phyloP scores from a whole-genome alignment of 2,888 invertebrate species.

The Tuta absoluta region DNA sequence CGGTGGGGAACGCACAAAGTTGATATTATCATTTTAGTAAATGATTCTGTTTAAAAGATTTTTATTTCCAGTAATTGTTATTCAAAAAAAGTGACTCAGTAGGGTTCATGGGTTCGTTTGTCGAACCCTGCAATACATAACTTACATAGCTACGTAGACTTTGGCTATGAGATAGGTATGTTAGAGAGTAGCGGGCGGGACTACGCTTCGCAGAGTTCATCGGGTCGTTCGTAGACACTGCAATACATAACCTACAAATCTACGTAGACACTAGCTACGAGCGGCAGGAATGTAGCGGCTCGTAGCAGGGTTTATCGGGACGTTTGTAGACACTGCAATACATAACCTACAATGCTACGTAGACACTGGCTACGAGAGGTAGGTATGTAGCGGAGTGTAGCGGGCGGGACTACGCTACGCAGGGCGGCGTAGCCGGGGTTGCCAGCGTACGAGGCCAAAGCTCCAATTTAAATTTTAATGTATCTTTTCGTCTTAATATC shows the following conservation, averaged over 20 bases:
- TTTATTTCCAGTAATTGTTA: too few species aligned
- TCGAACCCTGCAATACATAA: not conserved
- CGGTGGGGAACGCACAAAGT: too few species aligned
- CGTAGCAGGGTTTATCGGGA: too few species aligned
- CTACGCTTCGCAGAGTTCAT: conserved; percentile 37
- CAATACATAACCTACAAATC: too few species aligned
- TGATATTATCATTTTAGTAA: too few species aligned
- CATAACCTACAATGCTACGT: not conserved
- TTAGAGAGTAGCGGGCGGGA: conserved; percentile 63
- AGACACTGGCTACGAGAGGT: conserved; percentile 17
- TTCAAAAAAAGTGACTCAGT: too few species aligned
- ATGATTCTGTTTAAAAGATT: too few species aligned
- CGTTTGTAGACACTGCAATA: not conserved
- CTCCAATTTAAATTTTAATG: not conserved
- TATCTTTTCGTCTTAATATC: not conserved
- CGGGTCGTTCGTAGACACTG: too few species aligned
- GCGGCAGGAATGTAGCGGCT: too few species aligned
- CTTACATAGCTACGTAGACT: not conserved
- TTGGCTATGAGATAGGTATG: conserved; percentile 20
- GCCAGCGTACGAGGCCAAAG: conserved; percentile 40
- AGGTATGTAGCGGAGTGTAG: conserved; percentile 40
- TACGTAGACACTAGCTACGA: too few species aligned
- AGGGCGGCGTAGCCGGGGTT: conserved; percentile 59
- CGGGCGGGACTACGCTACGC: conserved; percentile 68
- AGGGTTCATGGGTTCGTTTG: too few species aligned